A percentile compares a stretch with the other conserved stretches of the same genome.
phyloP scores from a whole-genome alignment of 2,113 vertebrate species.

The Vulpes lagopus region DNA sequence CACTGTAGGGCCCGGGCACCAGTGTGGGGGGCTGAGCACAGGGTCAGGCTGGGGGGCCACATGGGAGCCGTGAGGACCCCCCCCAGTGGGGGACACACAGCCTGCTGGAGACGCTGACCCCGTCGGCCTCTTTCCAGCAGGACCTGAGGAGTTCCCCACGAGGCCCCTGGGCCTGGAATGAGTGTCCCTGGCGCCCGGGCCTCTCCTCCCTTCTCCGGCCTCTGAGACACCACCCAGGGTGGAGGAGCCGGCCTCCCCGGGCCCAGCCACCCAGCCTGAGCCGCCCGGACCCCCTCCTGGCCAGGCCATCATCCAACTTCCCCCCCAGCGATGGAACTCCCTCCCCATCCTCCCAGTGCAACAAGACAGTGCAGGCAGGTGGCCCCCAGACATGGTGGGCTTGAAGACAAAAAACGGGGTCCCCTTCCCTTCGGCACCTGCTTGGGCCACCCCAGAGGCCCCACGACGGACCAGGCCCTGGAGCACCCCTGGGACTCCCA shows the following conservation, averaged over 20 bases:
- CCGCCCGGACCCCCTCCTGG: accelerated
- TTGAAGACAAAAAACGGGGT: accelerated
- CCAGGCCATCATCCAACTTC: accelerated
- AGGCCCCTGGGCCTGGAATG: conserved; percentile 85
- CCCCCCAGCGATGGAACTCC: accelerated
- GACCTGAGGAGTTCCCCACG: conserved; percentile 92
- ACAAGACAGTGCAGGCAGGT: accelerated
- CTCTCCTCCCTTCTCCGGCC: not conserved
- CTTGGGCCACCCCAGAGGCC: too few species aligned
- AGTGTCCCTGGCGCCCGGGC: not conserved
- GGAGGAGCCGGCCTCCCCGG: not conserved
- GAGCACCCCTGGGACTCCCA: accelerated
- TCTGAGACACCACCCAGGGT: accelerated
- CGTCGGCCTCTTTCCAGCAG: conserved; percentile 84
- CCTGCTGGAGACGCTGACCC: not conserved
- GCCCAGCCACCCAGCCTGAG: not conserved
- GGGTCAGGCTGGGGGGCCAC: accelerated
- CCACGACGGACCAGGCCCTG: not conserved
- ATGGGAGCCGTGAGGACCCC: accelerated
- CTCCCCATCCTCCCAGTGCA: accelerated
- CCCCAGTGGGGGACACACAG: accelerated
- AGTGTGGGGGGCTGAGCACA: not conserved
- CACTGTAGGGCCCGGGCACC: accelerated
- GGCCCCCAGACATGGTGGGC: not conserved
- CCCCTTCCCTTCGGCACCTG: too few species aligned